Percentiles rank a stretch among this genome's conserved stretches.
Conservation (phyloP, 2,888 invertebrate genomes). For the Koerneria pararmatus region DNA sequence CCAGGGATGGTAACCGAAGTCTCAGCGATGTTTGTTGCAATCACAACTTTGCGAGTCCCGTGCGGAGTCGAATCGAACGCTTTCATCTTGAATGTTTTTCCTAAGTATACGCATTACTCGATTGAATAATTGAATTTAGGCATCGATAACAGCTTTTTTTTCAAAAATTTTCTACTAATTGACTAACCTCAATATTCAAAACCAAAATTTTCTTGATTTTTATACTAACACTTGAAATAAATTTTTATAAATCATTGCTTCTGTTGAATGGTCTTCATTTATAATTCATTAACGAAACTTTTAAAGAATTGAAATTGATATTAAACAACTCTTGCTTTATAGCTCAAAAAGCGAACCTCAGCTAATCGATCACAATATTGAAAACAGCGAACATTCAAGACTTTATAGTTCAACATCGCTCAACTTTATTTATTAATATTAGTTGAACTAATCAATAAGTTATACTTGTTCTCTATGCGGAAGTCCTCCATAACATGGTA, state of each 20-base stretch:
- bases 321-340: neutral
- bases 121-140: too few relatives aligned
- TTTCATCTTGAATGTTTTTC: constrained; percentile 48
- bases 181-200: too few relatives aligned
- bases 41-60: constrained; percentile 76
- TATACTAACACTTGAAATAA: too few relatives aligned
- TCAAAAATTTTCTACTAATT: too few relatives aligned
- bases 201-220: too few relatives aligned
- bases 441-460: neutral
- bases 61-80: constrained; percentile 59
- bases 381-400: neutral
- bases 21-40: constrained; percentile 94
- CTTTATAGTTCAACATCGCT: neutral
- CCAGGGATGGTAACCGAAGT: constrained; percentile 91
- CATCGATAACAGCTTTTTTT: too few relatives aligned
- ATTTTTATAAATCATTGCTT: too few relatives aligned
- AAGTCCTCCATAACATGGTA: constrained; percentile 89
- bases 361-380: neutral
- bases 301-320: neutral
- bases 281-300: too few relatives aligned
- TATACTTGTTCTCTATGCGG: constrained; percentile 66
- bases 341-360: neutral
- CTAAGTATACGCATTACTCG: too few relatives aligned
- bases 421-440: neutral
- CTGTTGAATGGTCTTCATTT: too few relatives aligned